Conservation (phyloP, 2,888 invertebrate species). For the Encarsia formosa region DNA sequence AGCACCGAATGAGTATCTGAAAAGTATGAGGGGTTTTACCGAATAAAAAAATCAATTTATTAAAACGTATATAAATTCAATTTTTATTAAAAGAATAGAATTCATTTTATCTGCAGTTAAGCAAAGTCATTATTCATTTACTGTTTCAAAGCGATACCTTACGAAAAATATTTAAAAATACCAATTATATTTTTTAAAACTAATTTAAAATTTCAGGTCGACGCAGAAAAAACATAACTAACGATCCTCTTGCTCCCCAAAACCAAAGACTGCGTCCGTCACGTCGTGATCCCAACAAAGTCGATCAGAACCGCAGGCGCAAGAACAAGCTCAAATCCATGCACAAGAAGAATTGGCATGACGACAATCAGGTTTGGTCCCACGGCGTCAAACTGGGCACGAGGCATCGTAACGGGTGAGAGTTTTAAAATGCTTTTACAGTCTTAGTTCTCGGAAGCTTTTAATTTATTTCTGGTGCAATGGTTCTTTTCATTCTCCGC, state of each 20-base stretch:
- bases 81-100: too few species aligned
- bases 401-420: conserved; percentile 41
- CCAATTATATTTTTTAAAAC: too few species aligned
- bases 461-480: conserved; percentile 13
- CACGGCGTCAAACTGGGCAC: conserved; percentile 45
- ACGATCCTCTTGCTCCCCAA: conserved; percentile 39
- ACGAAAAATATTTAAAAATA: too few species aligned
- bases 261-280: conserved; percentile 41
- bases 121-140: too few species aligned
- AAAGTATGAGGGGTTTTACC: too few species aligned
- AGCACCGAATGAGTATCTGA: too few species aligned
- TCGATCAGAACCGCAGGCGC: conserved; percentile 22
- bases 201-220: conserved; percentile 35
- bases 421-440: conserved; percentile 16
- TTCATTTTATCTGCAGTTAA: too few species aligned
- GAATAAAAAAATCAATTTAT: too few species aligned
- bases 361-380: conserved; percentile 39
- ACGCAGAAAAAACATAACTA: conserved; percentile 38
- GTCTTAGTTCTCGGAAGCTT: conserved; percentile 18
- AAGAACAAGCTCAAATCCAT: conserved; percentile 31
- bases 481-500: conserved; percentile 1
- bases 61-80: too few species aligned
- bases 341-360: conserved; percentile 31
- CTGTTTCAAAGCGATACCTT: too few species aligned
- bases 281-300: conserved; percentile 24